Evolutionary conservation across 2,797 vertebrate species (phyloP), one percentile per base, ranked within the genome.

Genomic region (Sebastes cheni): DNA sequence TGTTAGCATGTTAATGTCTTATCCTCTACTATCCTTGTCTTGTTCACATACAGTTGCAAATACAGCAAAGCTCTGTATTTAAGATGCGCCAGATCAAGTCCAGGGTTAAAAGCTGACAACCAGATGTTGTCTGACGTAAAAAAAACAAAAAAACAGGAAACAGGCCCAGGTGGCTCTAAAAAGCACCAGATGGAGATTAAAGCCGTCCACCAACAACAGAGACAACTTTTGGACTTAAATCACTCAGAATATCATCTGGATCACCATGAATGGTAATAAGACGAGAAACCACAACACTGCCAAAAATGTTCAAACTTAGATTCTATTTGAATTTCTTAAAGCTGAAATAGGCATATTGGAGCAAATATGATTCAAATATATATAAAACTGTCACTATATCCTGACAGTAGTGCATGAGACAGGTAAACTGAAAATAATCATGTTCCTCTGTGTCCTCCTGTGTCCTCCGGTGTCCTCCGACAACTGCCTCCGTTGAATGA

Each of bases 141-240:
- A 36, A 36, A 32, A 74, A 58, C 66, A 58, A 64, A 68, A 42
- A 42, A 42, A 14, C 2, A 39, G 36, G 36, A 39, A 39, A 39
- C 22, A 16, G 67, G 9, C 18, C 34, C 66, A 84, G 68, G 58
- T 70, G 64, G 77, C 32, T 84, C 58, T 79, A 42, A 84, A 79
- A 71, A 32, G 55, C 71, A 72, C 72, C 85, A 86, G 83, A 79
- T 89, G 78, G 83, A 84, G 79, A 76, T 70, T 62, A 80, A 87
- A 83, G 73, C 6, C 3, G 64, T 68, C 54, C 39, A 59, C 78
- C 29, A 61, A 80, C 46, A 30, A 13, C 39, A 72, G 16, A 10
- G 32, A 79, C 25, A 76, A 22, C 9, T 14, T 66, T 81, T 87
- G 88, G 67, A 77, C 50, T 2, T 3, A 0, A 73, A 84, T 80